phyloP scores from a whole-genome alignment of 2,797 vertebrate genomes.

The Tamandua tetradactyla region DNA sequence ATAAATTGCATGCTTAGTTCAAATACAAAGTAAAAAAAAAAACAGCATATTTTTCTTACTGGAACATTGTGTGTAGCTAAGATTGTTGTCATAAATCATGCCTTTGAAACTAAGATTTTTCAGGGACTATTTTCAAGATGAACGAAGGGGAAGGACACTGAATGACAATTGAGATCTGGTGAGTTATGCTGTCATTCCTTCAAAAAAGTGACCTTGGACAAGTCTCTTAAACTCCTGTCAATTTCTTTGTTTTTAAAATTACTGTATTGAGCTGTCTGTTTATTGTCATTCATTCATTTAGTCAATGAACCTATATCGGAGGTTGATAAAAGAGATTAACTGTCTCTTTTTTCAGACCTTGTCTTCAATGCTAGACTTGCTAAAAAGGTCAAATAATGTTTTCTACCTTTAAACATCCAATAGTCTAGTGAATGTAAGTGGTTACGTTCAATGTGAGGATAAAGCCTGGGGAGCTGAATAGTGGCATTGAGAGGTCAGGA shows the following conservation, averaged over 20 bases:
- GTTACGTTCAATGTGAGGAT: neutral
- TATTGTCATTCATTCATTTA: neutral
- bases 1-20: neutral
- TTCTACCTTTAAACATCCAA: neutral
- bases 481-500: neutral
- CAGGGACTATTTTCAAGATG: neutral
- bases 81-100: neutral
- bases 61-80: neutral
- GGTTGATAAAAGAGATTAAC: no score
- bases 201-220: neutral
- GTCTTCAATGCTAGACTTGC: neutral
- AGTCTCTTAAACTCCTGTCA: neutral
- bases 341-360: neutral
- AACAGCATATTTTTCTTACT: neutral
- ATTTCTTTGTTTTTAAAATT: constrained; percentile 20
- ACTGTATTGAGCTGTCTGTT: neutral
- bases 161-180: neutral
- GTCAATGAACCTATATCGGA: neutral
- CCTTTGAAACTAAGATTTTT: neutral
- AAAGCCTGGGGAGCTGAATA: neutral
- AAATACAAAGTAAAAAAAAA: neutral
- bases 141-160: neutral
- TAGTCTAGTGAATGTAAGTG: neutral
- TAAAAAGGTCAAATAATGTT: neutral
- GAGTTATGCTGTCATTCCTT: neutral